These are phyloP conservation scores for Anticlea derivata DNA, from an alignment of 2,888 invertebrate species.

Conservation along the genomic window DNA sequence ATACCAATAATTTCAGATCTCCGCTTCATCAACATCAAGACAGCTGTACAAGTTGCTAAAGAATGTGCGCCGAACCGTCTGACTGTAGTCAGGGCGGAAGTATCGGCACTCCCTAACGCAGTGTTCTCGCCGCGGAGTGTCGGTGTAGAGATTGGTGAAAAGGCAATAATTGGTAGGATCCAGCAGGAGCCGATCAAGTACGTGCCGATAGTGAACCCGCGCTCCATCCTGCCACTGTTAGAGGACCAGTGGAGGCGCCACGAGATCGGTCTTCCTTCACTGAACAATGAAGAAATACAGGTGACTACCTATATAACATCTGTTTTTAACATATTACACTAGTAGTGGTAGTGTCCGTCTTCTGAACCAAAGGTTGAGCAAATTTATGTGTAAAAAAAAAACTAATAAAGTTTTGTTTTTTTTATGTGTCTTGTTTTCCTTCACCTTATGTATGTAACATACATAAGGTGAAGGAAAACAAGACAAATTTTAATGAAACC, in stretches of 20 bases:
- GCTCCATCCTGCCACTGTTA: conserved; percentile 70
- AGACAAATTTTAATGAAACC: too few species aligned
- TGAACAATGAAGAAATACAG: conserved; percentile 82
- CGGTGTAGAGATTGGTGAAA: conserved; percentile 63
- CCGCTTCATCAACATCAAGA: conserved; percentile 64
- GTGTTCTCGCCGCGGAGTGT: conserved; percentile 61
- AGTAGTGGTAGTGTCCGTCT: too few species aligned
- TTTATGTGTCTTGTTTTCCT: too few species aligned
- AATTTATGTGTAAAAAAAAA: too few species aligned
- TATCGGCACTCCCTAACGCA: conserved; percentile 36
- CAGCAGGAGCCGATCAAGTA: conserved; percentile 68
- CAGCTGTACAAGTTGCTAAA: conserved; percentile 57
- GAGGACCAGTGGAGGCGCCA: conserved; percentile 70
- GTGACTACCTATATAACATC: too few species aligned
- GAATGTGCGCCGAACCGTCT: conserved; percentile 53
- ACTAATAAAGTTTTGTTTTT: too few species aligned
- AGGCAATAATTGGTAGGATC: conserved; percentile 44
- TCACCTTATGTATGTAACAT: too few species aligned
- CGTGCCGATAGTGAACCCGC: conserved; percentile 71
- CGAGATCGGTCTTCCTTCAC: conserved; percentile 75
- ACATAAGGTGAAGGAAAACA: too few species aligned
- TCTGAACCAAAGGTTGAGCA: too few species aligned
- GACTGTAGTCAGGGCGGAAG: conserved; percentile 40
- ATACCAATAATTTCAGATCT: conserved; percentile 57
- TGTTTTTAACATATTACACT: too few species aligned